Evolutionary conservation across 1,140 invertebrate species (phyloP).

Genomic region (Temnothorax longispinosus): DNA sequence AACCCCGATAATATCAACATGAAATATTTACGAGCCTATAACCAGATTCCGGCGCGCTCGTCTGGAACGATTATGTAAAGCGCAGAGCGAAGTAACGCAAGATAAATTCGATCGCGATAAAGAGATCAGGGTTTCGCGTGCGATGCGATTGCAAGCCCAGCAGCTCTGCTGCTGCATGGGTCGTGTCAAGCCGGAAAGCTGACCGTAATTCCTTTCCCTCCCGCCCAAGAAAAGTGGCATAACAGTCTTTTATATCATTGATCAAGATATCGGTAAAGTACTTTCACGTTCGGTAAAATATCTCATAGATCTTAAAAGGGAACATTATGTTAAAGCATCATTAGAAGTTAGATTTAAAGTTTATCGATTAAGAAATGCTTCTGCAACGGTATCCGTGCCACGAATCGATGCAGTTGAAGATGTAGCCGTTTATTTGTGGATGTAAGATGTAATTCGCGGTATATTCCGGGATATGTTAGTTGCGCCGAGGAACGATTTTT

Average conservation of each 20-base stretch:
- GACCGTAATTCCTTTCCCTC: not conserved
- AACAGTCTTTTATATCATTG: not conserved
- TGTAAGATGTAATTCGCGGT: not conserved
- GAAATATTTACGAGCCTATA: constrained; percentile 57
- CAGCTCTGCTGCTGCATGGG: not conserved
- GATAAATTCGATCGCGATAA: constrained; percentile 51
- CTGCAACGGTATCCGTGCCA: not conserved
- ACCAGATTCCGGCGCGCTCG: constrained; percentile 39
- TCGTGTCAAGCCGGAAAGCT: not conserved
- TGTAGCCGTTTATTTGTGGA: not conserved
- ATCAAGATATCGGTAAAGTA: not conserved
- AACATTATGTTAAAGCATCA: not conserved
- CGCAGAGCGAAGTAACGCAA: constrained; percentile 23
- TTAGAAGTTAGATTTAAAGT: not conserved
- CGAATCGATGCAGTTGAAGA: not conserved
- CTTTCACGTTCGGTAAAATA: not conserved
- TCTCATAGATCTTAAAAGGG: not conserved
- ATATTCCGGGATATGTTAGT: not conserved
- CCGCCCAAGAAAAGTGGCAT: not conserved
- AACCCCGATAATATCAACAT: constrained; percentile 26
- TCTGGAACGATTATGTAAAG: constrained; percentile 52
- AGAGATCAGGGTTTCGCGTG: constrained; percentile 19
- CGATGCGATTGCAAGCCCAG: not conserved
- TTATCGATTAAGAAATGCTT: not conserved
- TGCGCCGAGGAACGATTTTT: not conserved